Evolutionary conservation across 2,113 vertebrate genomes (phyloP).

Genomic region (Lipophrys pholis): DNA sequence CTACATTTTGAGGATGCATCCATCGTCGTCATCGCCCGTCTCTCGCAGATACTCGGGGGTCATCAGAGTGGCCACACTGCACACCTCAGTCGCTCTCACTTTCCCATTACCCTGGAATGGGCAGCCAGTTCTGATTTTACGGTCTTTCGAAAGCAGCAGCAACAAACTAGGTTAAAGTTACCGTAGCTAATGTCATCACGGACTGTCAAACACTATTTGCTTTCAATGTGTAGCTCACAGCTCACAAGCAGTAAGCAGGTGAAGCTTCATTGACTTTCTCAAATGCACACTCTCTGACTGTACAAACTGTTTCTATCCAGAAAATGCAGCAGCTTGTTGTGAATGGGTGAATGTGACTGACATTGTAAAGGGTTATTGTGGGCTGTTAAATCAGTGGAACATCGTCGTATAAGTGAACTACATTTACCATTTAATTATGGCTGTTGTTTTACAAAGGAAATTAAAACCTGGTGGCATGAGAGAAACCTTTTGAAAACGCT

Average conservation of each 20-base stretch:
- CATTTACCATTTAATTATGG: too few relatives aligned
- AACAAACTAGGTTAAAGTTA: slow-evolving; percentile 51
- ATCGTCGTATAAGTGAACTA: too few relatives aligned
- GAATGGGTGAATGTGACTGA: too few relatives aligned
- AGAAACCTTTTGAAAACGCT: too few relatives aligned
- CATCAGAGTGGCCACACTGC: background rate
- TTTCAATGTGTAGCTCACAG: slow-evolving; percentile 39
- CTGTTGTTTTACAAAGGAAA: too few relatives aligned
- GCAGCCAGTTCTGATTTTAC: slow-evolving; percentile 57
- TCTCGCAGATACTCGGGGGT: slow-evolving; percentile 24
- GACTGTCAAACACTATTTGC: slow-evolving; percentile 56
- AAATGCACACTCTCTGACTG: background rate
- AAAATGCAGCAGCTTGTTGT: slow-evolving; percentile 12
- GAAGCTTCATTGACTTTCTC: slow-evolving; percentile 40
- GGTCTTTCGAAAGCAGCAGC: slow-evolving; percentile 39
- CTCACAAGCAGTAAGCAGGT: slow-evolving; percentile 40
- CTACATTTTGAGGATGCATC: slow-evolving; percentile 44
- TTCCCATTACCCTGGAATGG: slow-evolving; percentile 23
- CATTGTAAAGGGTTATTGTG: too few relatives aligned
- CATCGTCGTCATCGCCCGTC: slow-evolving; percentile 29
- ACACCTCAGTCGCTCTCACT: slow-evolving; percentile 21
- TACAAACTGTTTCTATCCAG: slow-evolving; percentile 25
- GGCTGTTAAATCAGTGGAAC: too few relatives aligned
- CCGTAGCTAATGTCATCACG: slow-evolving; percentile 62
- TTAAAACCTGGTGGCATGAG: too few relatives aligned